Evolutionary conservation across 2,888 invertebrate genomes (phyloP).

Genomic region (Coecobrya sp.): DNA sequence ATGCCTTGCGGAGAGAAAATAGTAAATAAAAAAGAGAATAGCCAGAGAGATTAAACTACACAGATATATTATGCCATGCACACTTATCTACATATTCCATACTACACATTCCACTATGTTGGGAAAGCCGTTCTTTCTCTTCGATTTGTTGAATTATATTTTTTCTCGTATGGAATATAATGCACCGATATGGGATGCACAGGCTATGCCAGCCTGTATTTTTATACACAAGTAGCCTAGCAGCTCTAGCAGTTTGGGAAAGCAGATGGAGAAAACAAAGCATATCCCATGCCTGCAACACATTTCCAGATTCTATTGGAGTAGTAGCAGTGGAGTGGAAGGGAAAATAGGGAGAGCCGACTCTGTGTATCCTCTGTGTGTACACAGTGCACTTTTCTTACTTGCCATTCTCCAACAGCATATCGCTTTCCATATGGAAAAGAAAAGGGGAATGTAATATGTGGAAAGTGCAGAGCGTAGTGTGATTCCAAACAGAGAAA

Average conservation of each 20-base stretch:
- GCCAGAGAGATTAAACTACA: background rate
- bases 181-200: too few species aligned
- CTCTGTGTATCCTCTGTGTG: slow-evolving; percentile 1
- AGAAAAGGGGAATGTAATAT: background rate
- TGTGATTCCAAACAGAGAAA: too few species aligned
- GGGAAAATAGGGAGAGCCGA: too few species aligned
- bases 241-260: background rate
- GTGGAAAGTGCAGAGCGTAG: too few species aligned
- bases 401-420: background rate
- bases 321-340: too few species aligned
- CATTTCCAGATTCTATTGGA: too few species aligned
- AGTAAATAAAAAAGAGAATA: background rate
- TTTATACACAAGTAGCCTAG: too few species aligned
- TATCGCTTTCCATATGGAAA: background rate
- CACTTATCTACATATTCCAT: background rate
- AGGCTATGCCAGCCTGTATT: too few species aligned
- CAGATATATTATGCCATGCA: background rate
- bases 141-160: slow-evolving; percentile 77
- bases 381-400: slow-evolving; percentile 30
- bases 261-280: slow-evolving; percentile 1
- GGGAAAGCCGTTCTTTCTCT: slow-evolving; percentile 81
- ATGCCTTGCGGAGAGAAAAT: background rate
- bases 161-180: too few species aligned
- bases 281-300: background rate
- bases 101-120: background rate